phyloP scores from a whole-genome alignment of 1,140 invertebrate species.

The Leptonema lineaticorne region DNA sequence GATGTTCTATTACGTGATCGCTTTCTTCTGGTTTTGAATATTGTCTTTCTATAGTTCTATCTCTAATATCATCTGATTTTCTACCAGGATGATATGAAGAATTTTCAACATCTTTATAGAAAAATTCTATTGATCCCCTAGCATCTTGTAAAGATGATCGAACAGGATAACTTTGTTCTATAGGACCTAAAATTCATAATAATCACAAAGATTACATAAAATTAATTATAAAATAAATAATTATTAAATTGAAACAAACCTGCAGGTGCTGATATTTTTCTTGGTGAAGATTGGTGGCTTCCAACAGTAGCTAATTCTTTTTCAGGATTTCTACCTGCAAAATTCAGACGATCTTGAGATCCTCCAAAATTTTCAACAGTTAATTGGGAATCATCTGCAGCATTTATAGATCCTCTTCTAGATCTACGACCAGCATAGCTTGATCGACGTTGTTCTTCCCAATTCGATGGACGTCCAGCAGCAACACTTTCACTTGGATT shows the following conservation, averaged over 20 bases:
- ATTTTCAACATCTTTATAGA: conserved; percentile 61
- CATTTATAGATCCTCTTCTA: conserved; percentile 78
- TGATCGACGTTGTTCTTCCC: conserved; percentile 71
- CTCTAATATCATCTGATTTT: conserved; percentile 28
- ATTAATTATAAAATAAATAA: neutral
- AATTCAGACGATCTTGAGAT: conserved; percentile 75
- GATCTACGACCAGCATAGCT: conserved; percentile 80
- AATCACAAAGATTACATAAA: neutral
- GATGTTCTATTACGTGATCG: conserved; percentile 45
- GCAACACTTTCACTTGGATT: conserved; percentile 57
- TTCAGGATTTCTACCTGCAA: conserved; percentile 70
- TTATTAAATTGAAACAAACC: conserved; percentile 43
- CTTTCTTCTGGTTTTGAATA: conserved; percentile 38
- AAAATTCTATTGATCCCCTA: conserved; percentile 67
- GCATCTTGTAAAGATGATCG: conserved; percentile 75
- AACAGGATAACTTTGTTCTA: conserved; percentile 61
- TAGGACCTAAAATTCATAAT: conserved; percentile 35
- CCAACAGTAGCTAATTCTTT: conserved; percentile 62
- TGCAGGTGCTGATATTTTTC: conserved; percentile 60
- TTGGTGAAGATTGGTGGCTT: conserved; percentile 47
- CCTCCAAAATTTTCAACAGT: conserved; percentile 92
- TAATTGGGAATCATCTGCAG: conserved; percentile 85
- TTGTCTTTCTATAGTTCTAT: conserved; percentile 31
- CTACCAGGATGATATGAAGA: conserved; percentile 36
- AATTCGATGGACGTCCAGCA: conserved; percentile 81